Conservation (phyloP, 2,113 vertebrate species). For the Myotis brandtii region DNA sequence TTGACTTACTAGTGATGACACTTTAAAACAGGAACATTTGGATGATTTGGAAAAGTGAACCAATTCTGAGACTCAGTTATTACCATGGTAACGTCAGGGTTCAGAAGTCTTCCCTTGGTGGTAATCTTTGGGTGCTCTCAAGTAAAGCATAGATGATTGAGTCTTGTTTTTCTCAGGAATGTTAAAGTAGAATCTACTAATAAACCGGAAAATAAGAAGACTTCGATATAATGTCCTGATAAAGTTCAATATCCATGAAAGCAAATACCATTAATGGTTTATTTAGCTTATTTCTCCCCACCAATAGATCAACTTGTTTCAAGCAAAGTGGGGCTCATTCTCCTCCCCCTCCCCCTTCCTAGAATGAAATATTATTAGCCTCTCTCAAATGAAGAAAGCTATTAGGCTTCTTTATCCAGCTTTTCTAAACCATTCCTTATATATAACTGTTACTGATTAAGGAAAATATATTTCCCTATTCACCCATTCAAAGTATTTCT, state of each 20-base stretch:
- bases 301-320: background rate
- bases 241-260: background rate
- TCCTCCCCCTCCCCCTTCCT: background rate
- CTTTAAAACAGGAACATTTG: slow-evolving; percentile 65
- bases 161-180: background rate
- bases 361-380: background rate
- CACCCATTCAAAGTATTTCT: background rate
- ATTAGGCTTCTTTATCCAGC: background rate
- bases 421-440: background rate
- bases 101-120: slow-evolving; percentile 35
- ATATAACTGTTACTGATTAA: background rate
- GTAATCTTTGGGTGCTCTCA: slow-evolving; percentile 1
- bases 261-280: background rate
- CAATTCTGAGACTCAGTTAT: background rate
- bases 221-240: background rate
- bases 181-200: slow-evolving; percentile 44
- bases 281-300: background rate
- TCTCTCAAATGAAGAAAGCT: background rate
- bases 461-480: background rate
- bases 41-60: slow-evolving; percentile 39
- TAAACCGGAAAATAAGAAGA: slow-evolving; percentile 11
- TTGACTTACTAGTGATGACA: slow-evolving; percentile 34
- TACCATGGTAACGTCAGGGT: slow-evolving; percentile 13
- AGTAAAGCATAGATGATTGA: background rate
- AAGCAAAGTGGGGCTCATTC: background rate